Evolutionary conservation across 2,113 vertebrate genomes (phyloP).

Genomic region (Lonchura striata): DNA sequence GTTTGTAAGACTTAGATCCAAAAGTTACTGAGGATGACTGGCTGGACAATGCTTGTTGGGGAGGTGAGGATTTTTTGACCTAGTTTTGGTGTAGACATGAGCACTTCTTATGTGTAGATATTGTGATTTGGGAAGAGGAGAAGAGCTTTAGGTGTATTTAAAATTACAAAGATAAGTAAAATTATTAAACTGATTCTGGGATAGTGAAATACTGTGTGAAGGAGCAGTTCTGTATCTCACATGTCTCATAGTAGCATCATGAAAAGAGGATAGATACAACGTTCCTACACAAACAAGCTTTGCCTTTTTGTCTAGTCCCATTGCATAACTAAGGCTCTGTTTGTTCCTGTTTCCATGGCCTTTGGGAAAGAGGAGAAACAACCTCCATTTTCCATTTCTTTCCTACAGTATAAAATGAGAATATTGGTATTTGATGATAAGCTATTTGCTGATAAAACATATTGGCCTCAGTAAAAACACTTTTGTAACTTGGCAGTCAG

Average conservation of each 20-base stretch:
- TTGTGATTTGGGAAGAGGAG: neutral
- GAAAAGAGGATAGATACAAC: neutral
- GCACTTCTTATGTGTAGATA: neutral
- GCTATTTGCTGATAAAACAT: neutral
- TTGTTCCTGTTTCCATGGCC: slow-evolving; percentile 16
- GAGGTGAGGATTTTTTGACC: neutral
- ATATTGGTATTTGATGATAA: neutral
- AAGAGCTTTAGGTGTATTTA: neutral
- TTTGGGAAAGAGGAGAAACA: neutral
- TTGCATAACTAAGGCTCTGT: neutral
- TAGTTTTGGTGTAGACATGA: neutral
- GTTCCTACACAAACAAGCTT: neutral
- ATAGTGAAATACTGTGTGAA: neutral
- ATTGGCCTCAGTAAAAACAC: neutral
- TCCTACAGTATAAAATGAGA: neutral
- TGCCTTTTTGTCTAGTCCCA: neutral
- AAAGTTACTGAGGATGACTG: neutral
- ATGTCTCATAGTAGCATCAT: neutral
- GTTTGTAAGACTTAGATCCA: neutral
- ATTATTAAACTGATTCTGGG: neutral
- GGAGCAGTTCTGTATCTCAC: neutral
- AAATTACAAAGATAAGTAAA: neutral
- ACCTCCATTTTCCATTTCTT: neutral
- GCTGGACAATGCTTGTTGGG: neutral
- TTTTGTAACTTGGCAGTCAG: neutral